phyloP scores from a whole-genome alignment of 2,888 invertebrate species.

The Laothoe populi region DNA sequence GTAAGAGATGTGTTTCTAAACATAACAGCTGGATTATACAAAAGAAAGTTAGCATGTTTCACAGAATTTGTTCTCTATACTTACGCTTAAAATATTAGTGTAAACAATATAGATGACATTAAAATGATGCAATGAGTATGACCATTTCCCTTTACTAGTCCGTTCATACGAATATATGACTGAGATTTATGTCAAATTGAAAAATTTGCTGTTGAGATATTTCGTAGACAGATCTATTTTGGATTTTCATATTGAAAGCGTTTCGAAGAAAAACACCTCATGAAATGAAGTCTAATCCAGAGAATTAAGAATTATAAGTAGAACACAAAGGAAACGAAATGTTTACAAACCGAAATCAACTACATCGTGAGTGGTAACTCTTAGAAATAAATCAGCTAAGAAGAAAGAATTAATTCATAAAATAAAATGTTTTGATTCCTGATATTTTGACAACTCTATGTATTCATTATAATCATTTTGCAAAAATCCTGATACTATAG shows the following conservation, averaged over 20 bases:
- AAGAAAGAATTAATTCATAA: too few species aligned
- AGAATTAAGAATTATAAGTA: background rate
- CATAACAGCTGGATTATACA: background rate
- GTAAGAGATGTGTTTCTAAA: too few species aligned
- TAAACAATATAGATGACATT: too few species aligned
- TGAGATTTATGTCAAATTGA: background rate
- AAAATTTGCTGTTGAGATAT: background rate
- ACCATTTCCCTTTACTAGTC: too few species aligned
- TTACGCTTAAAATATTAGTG: too few species aligned
- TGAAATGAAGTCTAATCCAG: background rate
- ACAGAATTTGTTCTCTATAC: background rate
- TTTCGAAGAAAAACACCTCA: constrained; percentile 22
- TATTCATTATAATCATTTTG: too few species aligned
- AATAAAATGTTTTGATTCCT: too few species aligned
- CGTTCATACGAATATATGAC: background rate
- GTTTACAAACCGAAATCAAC: background rate
- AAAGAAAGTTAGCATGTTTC: background rate
- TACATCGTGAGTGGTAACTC: background rate
- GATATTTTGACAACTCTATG: too few species aligned
- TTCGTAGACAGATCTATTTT: constrained; percentile 12
- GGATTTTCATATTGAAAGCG: background rate
- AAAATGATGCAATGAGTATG: too few species aligned
- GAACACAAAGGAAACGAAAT: background rate
- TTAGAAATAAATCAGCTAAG: constrained; percentile 5
- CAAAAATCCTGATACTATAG: too few species aligned